Evolutionary conservation across 2,888 invertebrate species (phyloP).

Genomic region (Caenorhabditis macrosperma): DNA sequence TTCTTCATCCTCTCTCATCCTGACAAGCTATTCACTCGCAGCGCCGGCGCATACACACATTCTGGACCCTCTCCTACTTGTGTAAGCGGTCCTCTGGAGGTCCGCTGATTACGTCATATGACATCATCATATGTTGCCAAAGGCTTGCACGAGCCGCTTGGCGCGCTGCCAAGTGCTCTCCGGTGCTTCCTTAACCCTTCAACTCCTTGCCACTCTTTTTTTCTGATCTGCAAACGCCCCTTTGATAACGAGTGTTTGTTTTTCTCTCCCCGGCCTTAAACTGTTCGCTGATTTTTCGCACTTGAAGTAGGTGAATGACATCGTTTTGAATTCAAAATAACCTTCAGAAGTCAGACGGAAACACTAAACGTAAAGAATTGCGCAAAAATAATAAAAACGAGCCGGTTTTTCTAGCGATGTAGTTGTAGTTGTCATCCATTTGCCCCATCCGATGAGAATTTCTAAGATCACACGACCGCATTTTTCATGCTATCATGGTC

Average conservation of each 20-base stretch:
- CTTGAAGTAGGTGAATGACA: too few relatives aligned
- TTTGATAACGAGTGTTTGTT: conserved; percentile 1
- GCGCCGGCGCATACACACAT: conserved; percentile 13
- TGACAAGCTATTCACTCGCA: conserved; percentile 38
- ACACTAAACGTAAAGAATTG: too few relatives aligned
- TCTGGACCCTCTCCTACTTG: conserved; percentile 50
- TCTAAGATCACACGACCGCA: neutral
- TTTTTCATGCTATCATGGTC: neutral
- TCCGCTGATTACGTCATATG: conserved; percentile 58
- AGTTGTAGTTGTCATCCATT: neutral
- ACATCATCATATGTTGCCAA: conserved; percentile 60
- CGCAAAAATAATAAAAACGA: neutral
- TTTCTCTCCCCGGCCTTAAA: too few relatives aligned
- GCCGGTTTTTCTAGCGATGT: neutral
- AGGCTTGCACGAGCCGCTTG: conserved; percentile 21
- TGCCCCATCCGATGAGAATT: neutral
- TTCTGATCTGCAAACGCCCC: neutral
- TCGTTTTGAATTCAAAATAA: neutral
- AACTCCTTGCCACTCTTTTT: neutral
- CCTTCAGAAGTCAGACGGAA: neutral
- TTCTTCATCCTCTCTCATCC: conserved; percentile 10
- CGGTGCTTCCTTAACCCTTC: neutral
- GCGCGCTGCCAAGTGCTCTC: conserved; percentile 31
- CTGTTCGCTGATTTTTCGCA: too few relatives aligned
- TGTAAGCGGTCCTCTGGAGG: conserved; percentile 42